These are phyloP conservation scores for Puma concolor DNA, from an alignment of 2,113 vertebrate species.

Conservation along the genomic window DNA sequence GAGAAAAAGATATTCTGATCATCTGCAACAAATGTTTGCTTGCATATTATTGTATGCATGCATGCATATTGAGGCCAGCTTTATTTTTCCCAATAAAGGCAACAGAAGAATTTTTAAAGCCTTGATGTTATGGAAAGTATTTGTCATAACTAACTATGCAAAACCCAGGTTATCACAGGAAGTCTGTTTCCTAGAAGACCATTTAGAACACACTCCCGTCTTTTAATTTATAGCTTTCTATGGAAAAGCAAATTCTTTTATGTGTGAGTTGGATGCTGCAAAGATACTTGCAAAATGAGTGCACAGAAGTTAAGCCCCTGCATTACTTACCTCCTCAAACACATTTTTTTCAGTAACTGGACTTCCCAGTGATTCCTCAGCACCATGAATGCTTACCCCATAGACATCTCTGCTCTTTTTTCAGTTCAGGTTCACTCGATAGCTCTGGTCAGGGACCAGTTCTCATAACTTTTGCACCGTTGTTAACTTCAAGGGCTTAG, in stretches of 20 bases:
- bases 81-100: background rate
- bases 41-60: background rate
- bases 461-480: background rate
- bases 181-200: background rate
- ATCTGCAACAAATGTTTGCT: background rate
- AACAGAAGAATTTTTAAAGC: background rate
- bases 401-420: background rate
- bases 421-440: background rate
- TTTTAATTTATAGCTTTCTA: background rate
- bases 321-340: background rate
- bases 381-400: background rate
- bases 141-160: background rate
- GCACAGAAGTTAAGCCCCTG: background rate
- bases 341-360: background rate
- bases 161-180: background rate
- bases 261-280: background rate
- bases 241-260: background rate
- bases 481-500: background rate
- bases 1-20: background rate
- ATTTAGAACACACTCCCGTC: background rate
- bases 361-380: background rate
- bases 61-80: background rate
- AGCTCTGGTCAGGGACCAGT: background rate
- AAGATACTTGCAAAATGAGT: background rate
- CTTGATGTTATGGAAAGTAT: background rate